Conservation (phyloP, 1,140 invertebrate species). For the honey bee (Apis mellifera) region DNA sequence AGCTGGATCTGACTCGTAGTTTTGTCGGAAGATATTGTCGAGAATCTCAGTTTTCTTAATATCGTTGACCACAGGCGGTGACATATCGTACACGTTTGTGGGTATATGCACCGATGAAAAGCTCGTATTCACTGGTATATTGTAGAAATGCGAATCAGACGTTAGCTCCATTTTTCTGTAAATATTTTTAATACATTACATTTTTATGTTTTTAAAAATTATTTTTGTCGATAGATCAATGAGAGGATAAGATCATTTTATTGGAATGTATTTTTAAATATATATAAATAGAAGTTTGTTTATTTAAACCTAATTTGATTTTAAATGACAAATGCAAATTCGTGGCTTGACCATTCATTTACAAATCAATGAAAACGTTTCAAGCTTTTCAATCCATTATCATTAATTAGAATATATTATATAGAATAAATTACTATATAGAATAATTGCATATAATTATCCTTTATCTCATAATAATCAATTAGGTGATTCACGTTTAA, state of each 20-base stretch:
- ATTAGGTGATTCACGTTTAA: too few species aligned
- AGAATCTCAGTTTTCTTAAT: slow-evolving; percentile 94
- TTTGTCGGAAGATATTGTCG: slow-evolving; percentile 92
- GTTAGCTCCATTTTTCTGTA: slow-evolving; percentile 83
- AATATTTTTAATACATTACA: slow-evolving; percentile 2
- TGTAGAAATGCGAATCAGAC: slow-evolving; percentile 91
- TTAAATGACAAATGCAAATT: slow-evolving; percentile 8
- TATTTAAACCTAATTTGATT: background rate
- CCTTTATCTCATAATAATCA: background rate
- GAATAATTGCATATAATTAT: background rate
- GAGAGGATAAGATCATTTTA: too few species aligned
- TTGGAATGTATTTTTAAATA: background rate
- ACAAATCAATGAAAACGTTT: slow-evolving; percentile 26
- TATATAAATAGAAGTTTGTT: background rate
- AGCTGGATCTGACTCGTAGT: slow-evolving; percentile 92
- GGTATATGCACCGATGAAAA: slow-evolving; percentile 96
- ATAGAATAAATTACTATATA: background rate
- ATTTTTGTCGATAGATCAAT: background rate
- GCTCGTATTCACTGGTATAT: slow-evolving; percentile 91
- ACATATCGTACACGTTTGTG: slow-evolving; percentile 94
- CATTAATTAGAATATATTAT: background rate
- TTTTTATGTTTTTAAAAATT: background rate
- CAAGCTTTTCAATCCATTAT: background rate
- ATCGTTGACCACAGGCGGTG: slow-evolving; percentile 85
- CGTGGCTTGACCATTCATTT: slow-evolving; percentile 13